Base-by-base conservation (phyloP, 2,888 invertebrate species). In the Tholera decimalis region DNA sequence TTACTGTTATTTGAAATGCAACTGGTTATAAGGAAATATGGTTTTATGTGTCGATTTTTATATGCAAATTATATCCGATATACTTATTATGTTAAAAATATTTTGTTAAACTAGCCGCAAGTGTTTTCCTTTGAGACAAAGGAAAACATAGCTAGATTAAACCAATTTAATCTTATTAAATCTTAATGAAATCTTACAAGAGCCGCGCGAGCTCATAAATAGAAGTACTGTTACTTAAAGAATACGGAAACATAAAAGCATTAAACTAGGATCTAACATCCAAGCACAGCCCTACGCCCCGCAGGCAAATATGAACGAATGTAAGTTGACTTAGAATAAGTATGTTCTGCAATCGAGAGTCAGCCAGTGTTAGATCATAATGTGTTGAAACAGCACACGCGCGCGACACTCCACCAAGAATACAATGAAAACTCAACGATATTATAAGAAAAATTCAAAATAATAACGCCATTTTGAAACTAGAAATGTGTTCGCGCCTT, bases 261-360 rank as follows among this genome's bases (percentile, higher is more conserved):
- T 70, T 64, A 74, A 82, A 79, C 83, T 83, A 82, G 80, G 85
- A 84, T 86, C 91, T 91, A 89, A 88, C 80, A 81, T 88, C 88
- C 86, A 83, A 89, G 92, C 90, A 80, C 95, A 95, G 89, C 95
- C 95, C 95, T 95, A 95, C 81, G 92, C 88, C 93, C 92, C 91
- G 92, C 95, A 95, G 95, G 95, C 95, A 95, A 95, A 95, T 95
- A 95, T 95, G 95, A 95, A 95, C 95, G 95, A 95, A 95, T 95
- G 95, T 95, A 93, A 95, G 95, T 95, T 95, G 95, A 95, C 94
- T 95, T 95, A 95, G 95, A 95, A 95, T 95, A 95, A 94, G 95
- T 95, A 92, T 95, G 95, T 95, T 93, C 95, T 93, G 93, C 95
- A 94, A 95, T 94, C 93, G 93, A 92, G 92, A 91, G 89, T 89